phyloP scores from a whole-genome alignment of 2,888 invertebrate species.

The Phaonia tiefii region DNA sequence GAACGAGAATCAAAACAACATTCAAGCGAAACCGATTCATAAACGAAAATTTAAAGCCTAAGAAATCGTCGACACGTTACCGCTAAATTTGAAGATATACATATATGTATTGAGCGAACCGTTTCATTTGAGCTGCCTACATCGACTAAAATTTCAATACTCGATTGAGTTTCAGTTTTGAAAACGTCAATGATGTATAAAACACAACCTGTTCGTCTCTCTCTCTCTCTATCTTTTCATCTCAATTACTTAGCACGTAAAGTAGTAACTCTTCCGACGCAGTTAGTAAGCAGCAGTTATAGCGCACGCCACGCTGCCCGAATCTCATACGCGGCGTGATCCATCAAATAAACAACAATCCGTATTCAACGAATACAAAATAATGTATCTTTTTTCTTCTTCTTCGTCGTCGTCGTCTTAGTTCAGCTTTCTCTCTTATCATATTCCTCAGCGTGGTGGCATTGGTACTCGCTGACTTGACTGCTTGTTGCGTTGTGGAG shows the following conservation, averaged over 20 bases:
- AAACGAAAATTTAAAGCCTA: neutral
- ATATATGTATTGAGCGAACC: constrained; percentile 49
- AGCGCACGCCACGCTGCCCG: constrained; percentile 24
- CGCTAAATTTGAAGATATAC: constrained; percentile 4
- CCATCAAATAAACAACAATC: constrained; percentile 35
- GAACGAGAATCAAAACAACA: too few relatives aligned
- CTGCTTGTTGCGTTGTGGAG: constrained; percentile 8
- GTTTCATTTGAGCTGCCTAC: constrained; percentile 60
- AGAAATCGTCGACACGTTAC: neutral
- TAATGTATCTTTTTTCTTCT: constrained; percentile 43
- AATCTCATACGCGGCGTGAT: constrained; percentile 41
- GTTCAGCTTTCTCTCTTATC: constrained; percentile 62
- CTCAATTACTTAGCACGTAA: neutral
- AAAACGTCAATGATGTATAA: constrained; percentile 34
- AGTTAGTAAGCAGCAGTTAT: neutral
- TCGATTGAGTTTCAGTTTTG: constrained; percentile 55
- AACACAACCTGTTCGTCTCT: constrained; percentile 30
- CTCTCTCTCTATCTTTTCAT: constrained; percentile 18
- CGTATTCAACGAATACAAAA: constrained; percentile 26
- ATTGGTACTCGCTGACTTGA: constrained; percentile 2
- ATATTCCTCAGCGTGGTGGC: constrained; percentile 25
- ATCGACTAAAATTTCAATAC: constrained; percentile 64
- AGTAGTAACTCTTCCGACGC: neutral
- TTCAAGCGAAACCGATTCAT: too few relatives aligned
- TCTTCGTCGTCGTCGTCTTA: constrained; percentile 11